Evolutionary conservation across 2,113 vertebrate genomes (phyloP).

Genomic region (Vidua chalybeata): DNA sequence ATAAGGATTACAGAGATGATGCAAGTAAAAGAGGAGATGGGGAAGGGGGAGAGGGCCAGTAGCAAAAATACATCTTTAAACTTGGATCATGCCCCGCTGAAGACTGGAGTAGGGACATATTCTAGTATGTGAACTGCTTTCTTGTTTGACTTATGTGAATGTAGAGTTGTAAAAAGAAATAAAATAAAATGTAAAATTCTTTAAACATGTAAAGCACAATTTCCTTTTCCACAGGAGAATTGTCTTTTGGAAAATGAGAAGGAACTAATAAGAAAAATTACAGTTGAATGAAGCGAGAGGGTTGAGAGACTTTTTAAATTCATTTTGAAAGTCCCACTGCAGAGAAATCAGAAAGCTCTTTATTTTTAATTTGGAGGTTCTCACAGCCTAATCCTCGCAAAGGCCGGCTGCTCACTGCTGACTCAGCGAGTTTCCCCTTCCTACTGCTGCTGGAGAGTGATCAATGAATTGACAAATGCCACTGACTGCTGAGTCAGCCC

Average conservation of each 20-base stretch:
- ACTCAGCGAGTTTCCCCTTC: conserved; percentile 22
- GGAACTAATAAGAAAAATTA: conserved; percentile 44
- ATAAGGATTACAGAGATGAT: neutral
- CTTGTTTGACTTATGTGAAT: neutral
- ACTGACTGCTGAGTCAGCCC: conserved; percentile 59
- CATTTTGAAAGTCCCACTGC: conserved; percentile 39
- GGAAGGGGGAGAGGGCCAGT: fast-evolving
- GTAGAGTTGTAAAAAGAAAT: neutral
- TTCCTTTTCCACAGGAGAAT: conserved; percentile 33
- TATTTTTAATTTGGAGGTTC: conserved; percentile 53
- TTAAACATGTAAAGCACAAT: conserved; percentile 30
- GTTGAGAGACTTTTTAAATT: neutral
- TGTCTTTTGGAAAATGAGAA: conserved; percentile 18
- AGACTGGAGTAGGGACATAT: neutral
- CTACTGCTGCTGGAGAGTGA: neutral
- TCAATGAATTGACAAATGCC: conserved; percentile 67
- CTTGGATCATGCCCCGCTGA: neutral
- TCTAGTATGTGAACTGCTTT: neutral
- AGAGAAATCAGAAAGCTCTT: conserved; percentile 18
- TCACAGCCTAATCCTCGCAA: neutral
- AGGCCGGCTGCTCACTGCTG: conserved; percentile 18
- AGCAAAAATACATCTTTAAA: neutral
- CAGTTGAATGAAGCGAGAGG: conserved; percentile 26
- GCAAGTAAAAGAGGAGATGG: neutral
- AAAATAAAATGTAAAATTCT: conserved; percentile 35